phyloP scores from a whole-genome alignment of 2,797 vertebrate genomes.

The Tapirus indicus region DNA sequence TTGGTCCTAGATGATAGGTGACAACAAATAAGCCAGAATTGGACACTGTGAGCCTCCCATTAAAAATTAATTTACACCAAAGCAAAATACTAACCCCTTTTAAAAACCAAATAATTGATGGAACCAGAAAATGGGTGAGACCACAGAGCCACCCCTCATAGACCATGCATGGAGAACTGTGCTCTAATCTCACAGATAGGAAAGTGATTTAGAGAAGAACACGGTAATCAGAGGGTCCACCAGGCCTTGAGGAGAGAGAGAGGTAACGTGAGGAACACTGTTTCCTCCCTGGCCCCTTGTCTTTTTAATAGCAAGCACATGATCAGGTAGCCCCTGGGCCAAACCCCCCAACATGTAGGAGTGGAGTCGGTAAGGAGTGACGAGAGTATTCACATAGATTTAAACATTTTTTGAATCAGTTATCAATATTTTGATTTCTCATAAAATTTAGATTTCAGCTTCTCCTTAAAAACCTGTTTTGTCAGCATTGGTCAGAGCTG shows the following conservation, averaged over 20 bases:
- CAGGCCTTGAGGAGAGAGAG: not conserved
- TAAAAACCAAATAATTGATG: not conserved
- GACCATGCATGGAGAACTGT: not conserved
- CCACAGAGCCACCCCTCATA: not conserved
- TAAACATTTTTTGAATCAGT: not conserved
- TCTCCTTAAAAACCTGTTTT: not conserved
- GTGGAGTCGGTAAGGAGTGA: not conserved
- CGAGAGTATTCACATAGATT: not conserved
- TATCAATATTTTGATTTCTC: not conserved
- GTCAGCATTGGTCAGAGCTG: not conserved
- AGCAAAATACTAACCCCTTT: not conserved
- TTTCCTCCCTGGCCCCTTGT: not conserved
- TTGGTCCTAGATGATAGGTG: not conserved
- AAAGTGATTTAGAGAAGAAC: not conserved
- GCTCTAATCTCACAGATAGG: not conserved
- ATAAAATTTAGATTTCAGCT: not conserved
- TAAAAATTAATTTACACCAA: not conserved
- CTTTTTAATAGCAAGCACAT: not conserved
- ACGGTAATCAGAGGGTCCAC: no score
- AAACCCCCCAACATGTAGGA: not conserved
- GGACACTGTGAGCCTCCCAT: not conserved
- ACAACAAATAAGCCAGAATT: not conserved
- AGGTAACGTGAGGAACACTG: not conserved
- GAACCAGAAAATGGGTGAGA: not conserved
- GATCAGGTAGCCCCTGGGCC: not conserved